Evolutionary conservation across 2,113 vertebrate species (phyloP).

Genomic region (Pteronura brasiliensis): DNA sequence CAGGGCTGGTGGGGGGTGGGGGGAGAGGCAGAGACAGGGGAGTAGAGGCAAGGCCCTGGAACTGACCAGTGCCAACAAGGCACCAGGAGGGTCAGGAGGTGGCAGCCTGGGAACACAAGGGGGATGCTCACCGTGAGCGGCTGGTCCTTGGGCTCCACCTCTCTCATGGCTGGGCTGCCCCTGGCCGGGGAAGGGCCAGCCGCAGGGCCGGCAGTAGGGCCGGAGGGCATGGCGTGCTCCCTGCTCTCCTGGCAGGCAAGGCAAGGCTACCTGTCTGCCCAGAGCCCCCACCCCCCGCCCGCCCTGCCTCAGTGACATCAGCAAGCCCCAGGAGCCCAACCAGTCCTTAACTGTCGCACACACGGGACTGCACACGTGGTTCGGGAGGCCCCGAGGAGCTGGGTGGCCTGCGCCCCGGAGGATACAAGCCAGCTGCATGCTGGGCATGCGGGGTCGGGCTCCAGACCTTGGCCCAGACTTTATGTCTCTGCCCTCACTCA

Average conservation of each 20-base stretch:
- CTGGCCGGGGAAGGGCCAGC: background rate
- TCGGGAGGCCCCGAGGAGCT: background rate
- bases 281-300: background rate
- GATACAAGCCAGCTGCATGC: background rate
- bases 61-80: background rate
- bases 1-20: too few species aligned
- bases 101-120: rapidly evolving
- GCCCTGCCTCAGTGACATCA: conserved; percentile 44
- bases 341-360: background rate
- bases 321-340: background rate
- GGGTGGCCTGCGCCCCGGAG: background rate
- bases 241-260: background rate
- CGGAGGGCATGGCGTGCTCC: background rate
- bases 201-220: background rate
- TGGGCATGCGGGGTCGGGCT: rapidly evolving
- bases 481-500: rapidly evolving
- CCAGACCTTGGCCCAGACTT: too few species aligned
- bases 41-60: background rate
- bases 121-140: conserved; percentile 57
- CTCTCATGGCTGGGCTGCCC: background rate
- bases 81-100: background rate
- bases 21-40: too few species aligned
- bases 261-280: background rate
- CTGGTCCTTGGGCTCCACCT: conserved; percentile 70
- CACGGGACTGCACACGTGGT: background rate